Evolutionary conservation across 2,888 invertebrate species (phyloP), one percentile per base, ranked within the genome.

Genomic region (Lasius platythorax): DNA sequence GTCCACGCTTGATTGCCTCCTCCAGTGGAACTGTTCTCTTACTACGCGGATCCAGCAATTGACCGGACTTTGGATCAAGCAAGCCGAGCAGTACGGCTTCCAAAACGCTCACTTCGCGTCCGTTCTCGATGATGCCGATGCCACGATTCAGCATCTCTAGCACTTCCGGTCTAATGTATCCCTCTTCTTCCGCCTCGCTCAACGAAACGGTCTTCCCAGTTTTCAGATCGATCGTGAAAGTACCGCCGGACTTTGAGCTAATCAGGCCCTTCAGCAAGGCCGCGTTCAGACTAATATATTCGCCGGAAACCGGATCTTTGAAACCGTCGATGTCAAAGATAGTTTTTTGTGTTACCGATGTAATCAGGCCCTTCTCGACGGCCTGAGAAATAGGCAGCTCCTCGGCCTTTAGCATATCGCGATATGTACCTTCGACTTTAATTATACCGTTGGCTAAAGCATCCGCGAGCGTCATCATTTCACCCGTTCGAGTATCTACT

Each of bases 321-420:
- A 99, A 98, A 81, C 98, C 99, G 91, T 98, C 98, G 86, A 99
- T 98, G 94, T 98, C 98, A 94, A 99, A 99, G 90, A 99, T 97
- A 2, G 98, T 98, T 94, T 97, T 97, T 94, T 98, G 97, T 6
- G 97, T 97, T 30, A 99, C 97, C 1, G 98, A 98, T 40, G 97
- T 97, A 83, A 99, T 97, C 67, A 98, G 96, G 88, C 99, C 99
- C 85, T 97, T 97, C 93, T 98, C 97, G 23, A 98, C 98, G 0
- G 99, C 99, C 94, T 99, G 98, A 28, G 97, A 96, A 86, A 99
- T 96, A 33, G 97, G 96, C 85, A 98, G 96, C 23, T 97, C 95
- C 95, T 98, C 97, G 67, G 96, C 96, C 0, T 97, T 97, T 12
- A 67, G 83, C 89, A 97, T 96, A 95, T 99, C 97, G 72, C 96